Percentiles rank a stretch among this genome's conserved stretches.
phyloP scores from a whole-genome alignment of 2,113 vertebrate genomes.

The Zeus faber region DNA sequence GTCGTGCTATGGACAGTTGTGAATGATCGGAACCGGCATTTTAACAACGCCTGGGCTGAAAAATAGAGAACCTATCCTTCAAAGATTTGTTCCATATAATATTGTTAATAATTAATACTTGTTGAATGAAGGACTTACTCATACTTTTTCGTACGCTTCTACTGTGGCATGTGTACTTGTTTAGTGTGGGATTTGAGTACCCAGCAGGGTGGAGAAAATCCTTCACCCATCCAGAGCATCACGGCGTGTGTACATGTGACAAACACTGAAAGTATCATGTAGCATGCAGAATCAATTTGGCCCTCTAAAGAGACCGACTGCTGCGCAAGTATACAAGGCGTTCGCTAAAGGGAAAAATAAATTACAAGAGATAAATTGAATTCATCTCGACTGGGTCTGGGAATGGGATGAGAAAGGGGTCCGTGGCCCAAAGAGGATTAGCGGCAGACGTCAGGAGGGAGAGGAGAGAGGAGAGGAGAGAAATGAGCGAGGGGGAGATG shows the following conservation, averaged over 20 bases:
- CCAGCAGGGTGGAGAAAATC: background rate
- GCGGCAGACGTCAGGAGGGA: slow-evolving; percentile 16
- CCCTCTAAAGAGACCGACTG: slow-evolving; percentile 1
- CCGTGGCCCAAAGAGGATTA: slow-evolving; percentile 23
- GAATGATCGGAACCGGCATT: too few relatives aligned
- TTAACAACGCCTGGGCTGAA: too few relatives aligned
- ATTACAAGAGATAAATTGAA: slow-evolving; percentile 37
- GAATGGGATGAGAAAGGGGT: slow-evolving; percentile 18
- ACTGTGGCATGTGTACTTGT: too few relatives aligned
- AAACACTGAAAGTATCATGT: slow-evolving; percentile 1
- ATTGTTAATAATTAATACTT: too few relatives aligned
- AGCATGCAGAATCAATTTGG: slow-evolving; percentile 13
- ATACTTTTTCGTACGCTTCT: too few relatives aligned
- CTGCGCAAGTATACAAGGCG: slow-evolving; percentile 1
- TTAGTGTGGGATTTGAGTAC: too few relatives aligned
- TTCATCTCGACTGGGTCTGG: slow-evolving; percentile 19
- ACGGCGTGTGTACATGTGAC: background rate
- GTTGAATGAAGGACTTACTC: too few relatives aligned
- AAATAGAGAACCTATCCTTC: too few relatives aligned
- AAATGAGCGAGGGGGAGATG: background rate
- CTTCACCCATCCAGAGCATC: background rate
- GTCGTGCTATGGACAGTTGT: too few relatives aligned
- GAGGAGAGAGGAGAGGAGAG: background rate
- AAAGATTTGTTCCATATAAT: too few relatives aligned
- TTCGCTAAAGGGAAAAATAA: slow-evolving; percentile 13